A percentile compares a stretch with the other conserved stretches of the same genome.
Evolutionary conservation across 2,888 invertebrate species (phyloP).

Genomic region (Caenorhabditis wallacei): DNA sequence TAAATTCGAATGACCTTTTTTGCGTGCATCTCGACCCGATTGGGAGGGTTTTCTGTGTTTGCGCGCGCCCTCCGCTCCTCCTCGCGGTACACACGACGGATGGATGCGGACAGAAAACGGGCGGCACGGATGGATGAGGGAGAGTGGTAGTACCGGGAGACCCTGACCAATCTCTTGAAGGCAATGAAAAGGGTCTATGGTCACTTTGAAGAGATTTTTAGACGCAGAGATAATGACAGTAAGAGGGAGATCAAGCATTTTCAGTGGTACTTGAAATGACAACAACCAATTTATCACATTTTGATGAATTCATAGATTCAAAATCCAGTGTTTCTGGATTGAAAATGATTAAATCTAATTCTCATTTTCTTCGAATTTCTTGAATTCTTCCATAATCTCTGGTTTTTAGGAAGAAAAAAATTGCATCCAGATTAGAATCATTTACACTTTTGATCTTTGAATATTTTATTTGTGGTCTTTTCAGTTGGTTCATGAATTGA

Average conservation of each 20-base stretch:
- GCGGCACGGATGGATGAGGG: slow-evolving; percentile 28
- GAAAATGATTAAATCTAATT: not conserved
- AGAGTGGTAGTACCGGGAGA: slow-evolving; percentile 54
- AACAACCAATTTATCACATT: too few species aligned
- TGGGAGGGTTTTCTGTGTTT: slow-evolving; percentile 9
- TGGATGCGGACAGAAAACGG: slow-evolving; percentile 30
- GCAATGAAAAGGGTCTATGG: slow-evolving; percentile 31
- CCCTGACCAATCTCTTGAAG: slow-evolving; percentile 45
- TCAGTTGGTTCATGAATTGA: not conserved
- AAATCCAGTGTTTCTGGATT: too few species aligned
- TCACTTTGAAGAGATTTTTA: slow-evolving; percentile 5
- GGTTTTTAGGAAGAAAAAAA: not conserved
- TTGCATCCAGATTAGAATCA: not conserved
- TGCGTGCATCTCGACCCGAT: slow-evolving; percentile 17
- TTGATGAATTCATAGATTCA: too few species aligned
- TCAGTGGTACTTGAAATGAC: not conserved
- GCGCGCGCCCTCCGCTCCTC: slow-evolving; percentile 7
- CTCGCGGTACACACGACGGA: slow-evolving; percentile 36
- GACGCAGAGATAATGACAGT: slow-evolving; percentile 12
- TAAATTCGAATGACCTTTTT: slow-evolving; percentile 34
- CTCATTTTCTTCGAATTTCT: not conserved
- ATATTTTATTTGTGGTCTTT: not conserved
- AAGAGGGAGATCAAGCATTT: slow-evolving; percentile 16
- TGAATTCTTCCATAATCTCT: too few species aligned
- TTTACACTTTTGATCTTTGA: slow-evolving; percentile 22